Base-by-base conservation (phyloP, 1,140 invertebrate species). In the Holotrichia oblita region DNA sequence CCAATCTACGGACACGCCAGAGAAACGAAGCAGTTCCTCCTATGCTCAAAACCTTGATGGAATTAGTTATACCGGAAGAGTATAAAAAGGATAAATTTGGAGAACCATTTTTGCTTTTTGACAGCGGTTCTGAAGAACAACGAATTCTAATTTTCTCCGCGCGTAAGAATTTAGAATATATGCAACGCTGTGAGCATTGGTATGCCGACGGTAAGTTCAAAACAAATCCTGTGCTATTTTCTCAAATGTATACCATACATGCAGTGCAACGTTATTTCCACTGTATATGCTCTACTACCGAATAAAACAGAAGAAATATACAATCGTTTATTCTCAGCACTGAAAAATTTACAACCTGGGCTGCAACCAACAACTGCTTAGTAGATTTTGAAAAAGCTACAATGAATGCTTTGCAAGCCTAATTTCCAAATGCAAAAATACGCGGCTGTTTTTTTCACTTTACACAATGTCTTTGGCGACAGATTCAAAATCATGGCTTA, bases 241-340 rank as follows among this genome's bases (percentile, higher is more conserved):
- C 8, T 40, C 73, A 79, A 41, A 22, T 79, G 69, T 79, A 79
- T 42, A 79, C 78, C 14, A 79, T 79, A 10, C 78, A 77, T 64
- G 72, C 73, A 44, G 78, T 78, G 69, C 77, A 78, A 12, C 76
- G 44, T 24, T 77, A 40, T 73, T 48, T 40, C 78, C 6, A 76
- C 41, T 40, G 78, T 79, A 48, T 48, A 48, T 40, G 78, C 78
- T 40, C 73, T 79, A 20, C n/a, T 79, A 7, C 78, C 78, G 12
- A 76, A 77, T 24, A 79, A 79, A 41, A 69, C 64, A 1, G 24
- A 69, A 27, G n/a, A n/a, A n/a, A n/a, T n/a, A n/a, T 34, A 34
- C 27, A 34, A 34, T 34, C 27, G 41, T 24, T 55, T 76, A 44
- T 76, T 76, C 24, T 41, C 40, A 48, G 12, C 40, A 41, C 44